phyloP scores from a whole-genome alignment of 1,140 invertebrate species.

The Teleogryllus occipitalis region DNA sequence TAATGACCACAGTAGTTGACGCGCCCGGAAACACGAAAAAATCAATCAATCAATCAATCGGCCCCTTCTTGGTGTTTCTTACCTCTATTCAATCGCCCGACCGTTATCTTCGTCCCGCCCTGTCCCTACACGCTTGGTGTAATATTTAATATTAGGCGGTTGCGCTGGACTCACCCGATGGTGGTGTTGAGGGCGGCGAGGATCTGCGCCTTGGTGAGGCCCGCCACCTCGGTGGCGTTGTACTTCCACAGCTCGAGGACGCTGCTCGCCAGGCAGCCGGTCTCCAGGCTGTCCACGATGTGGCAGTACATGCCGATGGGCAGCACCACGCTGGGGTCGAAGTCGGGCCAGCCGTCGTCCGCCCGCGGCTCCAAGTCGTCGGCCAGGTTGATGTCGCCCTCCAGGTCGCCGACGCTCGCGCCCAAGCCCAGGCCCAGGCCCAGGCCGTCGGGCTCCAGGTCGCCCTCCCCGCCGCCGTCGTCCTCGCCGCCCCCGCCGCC shows the following conservation, averaged over 20 bases:
- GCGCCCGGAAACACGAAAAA: too few species aligned
- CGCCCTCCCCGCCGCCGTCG: too few species aligned
- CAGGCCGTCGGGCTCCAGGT: background rate
- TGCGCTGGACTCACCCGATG: constrained; percentile 27
- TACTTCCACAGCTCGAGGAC: constrained; percentile 64
- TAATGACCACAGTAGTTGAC: too few species aligned
- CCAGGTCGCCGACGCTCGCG: too few species aligned
- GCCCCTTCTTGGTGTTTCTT: too few species aligned
- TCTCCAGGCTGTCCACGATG: constrained; percentile 45
- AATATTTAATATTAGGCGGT: too few species aligned
- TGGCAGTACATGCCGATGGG: constrained; percentile 46
- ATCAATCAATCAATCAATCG: too few species aligned
- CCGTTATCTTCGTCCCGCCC: too few species aligned
- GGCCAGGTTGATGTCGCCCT: background rate
- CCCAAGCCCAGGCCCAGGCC: background rate
- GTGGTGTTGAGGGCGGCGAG: constrained; percentile 49
- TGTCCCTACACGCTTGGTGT: too few species aligned
- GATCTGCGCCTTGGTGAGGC: constrained; percentile 51
- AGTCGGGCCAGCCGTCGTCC: constrained; percentile 27
- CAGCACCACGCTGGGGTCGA: constrained; percentile 46
- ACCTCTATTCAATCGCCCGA: too few species aligned
- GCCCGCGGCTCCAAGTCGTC: background rate
- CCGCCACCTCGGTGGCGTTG: constrained; percentile 43
- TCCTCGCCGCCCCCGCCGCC: too few species aligned
- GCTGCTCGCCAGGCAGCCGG: constrained; percentile 52